Conservation (phyloP, 2,113 vertebrate genomes). For the Corapipo altera region DNA sequence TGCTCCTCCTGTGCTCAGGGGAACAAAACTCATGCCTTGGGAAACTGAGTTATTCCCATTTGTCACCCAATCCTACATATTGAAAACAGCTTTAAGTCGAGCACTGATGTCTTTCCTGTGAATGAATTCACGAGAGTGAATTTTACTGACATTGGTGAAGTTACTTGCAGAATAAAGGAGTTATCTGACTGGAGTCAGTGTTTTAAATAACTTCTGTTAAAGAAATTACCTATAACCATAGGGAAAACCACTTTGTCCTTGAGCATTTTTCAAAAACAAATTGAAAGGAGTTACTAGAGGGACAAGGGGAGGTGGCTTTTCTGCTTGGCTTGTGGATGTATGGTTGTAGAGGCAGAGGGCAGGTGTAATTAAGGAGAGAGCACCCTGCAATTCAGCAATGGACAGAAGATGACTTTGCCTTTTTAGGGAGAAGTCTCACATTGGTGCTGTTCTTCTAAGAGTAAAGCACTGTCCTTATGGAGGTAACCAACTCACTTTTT, state of each 20-base stretch:
- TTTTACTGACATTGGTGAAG: background rate
- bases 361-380: background rate
- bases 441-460: background rate
- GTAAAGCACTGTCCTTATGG: background rate
- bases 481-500: background rate
- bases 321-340: background rate
- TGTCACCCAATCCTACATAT: background rate
- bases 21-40: background rate
- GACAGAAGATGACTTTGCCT: background rate
- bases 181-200: background rate
- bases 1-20: background rate
- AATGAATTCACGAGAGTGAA: background rate
- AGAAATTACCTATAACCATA: background rate
- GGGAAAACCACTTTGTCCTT: background rate
- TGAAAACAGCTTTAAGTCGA: background rate
- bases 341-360: background rate
- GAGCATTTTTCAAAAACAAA: background rate
- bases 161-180: background rate
- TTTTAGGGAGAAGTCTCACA: background rate
- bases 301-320: background rate
- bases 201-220: background rate
- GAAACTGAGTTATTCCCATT: background rate
- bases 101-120: background rate
- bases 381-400: background rate
- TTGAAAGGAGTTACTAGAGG: background rate